A percentile compares a stretch with the other conserved stretches of the same genome.
phyloP scores from a whole-genome alignment of 30 jellyfish, hydroid and myxozoan genomes.

The Chrysaora quinquecirrha region DNA sequence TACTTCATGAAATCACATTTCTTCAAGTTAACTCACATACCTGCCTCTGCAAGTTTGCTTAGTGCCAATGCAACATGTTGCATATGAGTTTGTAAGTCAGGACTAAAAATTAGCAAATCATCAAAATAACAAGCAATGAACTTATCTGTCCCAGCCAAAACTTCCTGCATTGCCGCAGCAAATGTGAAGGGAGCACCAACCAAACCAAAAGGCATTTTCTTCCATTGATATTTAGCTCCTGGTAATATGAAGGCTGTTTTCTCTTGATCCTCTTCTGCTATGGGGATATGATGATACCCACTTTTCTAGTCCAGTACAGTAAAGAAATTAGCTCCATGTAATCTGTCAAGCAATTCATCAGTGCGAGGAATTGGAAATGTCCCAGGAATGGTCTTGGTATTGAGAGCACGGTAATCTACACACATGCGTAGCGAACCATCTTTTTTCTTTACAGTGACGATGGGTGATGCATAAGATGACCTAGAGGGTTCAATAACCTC shows the following conservation, averaged over 20 bases:
- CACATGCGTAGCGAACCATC: slow-evolving; percentile 17
- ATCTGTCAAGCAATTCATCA: not conserved
- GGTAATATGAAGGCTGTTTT: slow-evolving; percentile 13
- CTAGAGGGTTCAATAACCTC: no score
- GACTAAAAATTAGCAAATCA: not conserved
- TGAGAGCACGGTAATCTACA: slow-evolving; percentile 20
- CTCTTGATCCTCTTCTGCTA: not conserved
- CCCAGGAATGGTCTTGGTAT: slow-evolving; percentile 17
- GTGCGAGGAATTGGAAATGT: slow-evolving; percentile 14
- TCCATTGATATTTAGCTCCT: slow-evolving; percentile 32
- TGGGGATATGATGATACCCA: slow-evolving; percentile 6
- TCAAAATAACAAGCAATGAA: slow-evolving; percentile 3
- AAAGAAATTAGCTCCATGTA: not conserved
- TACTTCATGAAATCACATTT: slow-evolving; percentile 1
- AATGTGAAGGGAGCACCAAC: slow-evolving; percentile 5
- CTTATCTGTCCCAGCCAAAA: not conserved
- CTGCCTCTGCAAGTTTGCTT: not conserved
- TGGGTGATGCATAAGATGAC: not conserved
- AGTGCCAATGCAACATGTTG: not conserved
- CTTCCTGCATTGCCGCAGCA: slow-evolving; percentile 13
- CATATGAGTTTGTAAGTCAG: not conserved
- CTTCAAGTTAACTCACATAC: slow-evolving; percentile 5
- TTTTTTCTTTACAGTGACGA: slow-evolving; percentile 4
- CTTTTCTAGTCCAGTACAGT: slow-evolving; percentile 16
- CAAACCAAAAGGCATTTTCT: not conserved